Conservation (phyloP, 2,888 invertebrate genomes). For the Leistus spinibarbis region DNA sequence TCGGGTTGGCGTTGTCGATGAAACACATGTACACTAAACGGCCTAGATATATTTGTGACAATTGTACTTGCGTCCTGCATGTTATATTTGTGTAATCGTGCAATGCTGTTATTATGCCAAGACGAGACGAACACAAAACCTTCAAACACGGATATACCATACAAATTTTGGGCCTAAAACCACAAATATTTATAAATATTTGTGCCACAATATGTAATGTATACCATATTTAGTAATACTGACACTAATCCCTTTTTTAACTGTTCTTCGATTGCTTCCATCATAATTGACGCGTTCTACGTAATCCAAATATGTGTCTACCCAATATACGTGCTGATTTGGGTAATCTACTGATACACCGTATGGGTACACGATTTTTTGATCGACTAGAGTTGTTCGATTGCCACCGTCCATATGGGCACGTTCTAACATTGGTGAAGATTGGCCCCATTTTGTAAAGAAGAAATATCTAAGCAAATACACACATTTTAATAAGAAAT, state of each 20-base stretch:
- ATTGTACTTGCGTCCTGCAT: constrained; percentile 58
- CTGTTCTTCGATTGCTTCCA: constrained; percentile 68
- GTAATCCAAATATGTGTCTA: constrained; percentile 79
- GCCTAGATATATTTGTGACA: constrained; percentile 62
- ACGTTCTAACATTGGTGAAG: constrained; percentile 67
- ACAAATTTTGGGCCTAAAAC: constrained; percentile 67
- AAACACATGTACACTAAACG: constrained; percentile 72
- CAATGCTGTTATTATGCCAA: constrained; percentile 70
- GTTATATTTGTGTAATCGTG: constrained; percentile 65
- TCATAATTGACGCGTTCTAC: constrained; percentile 80
- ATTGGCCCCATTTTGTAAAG: constrained; percentile 76
- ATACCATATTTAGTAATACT: background rate
- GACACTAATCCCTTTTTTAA: constrained; percentile 62
- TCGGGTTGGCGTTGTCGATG: constrained; percentile 80
- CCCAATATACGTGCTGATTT: constrained; percentile 76
- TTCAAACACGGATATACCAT: constrained; percentile 76
- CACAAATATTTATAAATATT: background rate
- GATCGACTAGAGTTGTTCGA: constrained; percentile 65
- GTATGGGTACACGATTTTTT: constrained; percentile 78
- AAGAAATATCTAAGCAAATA: constrained; percentile 68
- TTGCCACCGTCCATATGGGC: constrained; percentile 69
- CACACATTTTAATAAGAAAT: too few relatives aligned
- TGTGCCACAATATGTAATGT: background rate
- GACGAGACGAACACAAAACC: constrained; percentile 74
- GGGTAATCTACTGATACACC: constrained; percentile 76